A percentile compares a stretch with the other conserved stretches of the same genome.
Evolutionary conservation across 2,797 vertebrate species (phyloP).

Genomic region (Enteromius mattozi): DNA sequence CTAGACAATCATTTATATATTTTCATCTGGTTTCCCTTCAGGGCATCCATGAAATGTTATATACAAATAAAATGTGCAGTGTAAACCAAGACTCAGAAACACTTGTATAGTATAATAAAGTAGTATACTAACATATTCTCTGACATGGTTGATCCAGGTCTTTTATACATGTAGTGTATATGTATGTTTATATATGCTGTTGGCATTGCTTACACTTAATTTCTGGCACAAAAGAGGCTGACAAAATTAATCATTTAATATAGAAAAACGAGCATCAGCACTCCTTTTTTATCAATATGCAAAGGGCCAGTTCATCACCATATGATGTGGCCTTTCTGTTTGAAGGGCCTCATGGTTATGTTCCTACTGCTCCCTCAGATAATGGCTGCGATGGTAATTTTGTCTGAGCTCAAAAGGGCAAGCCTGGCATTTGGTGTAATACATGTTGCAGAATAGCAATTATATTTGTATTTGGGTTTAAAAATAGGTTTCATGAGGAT

Average conservation of each 20-base stretch:
- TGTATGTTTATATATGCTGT: not conserved
- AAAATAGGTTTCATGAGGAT: constrained; percentile 34
- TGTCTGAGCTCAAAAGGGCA: constrained; percentile 63
- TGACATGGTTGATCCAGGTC: not conserved
- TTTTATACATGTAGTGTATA: not conserved
- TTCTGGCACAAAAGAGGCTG: not conserved
- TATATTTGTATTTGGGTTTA: constrained; percentile 49
- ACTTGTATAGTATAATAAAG: not conserved
- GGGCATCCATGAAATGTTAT: not conserved
- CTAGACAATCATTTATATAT: not conserved
- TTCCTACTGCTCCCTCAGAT: constrained; percentile 30
- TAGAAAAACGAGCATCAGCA: constrained; percentile 24
- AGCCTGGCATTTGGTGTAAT: constrained; percentile 61
- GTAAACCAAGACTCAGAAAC: not conserved
- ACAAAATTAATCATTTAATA: not conserved
- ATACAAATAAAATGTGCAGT: not conserved
- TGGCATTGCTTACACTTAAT: not conserved
- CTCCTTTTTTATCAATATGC: constrained; percentile 24
- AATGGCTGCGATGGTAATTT: constrained; percentile 25
- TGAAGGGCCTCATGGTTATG: constrained; percentile 27
- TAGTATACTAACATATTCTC: not conserved
- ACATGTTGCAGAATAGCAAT: constrained; percentile 40
- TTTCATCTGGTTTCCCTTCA: not conserved
- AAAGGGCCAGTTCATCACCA: not conserved
- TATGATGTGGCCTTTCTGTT: constrained; percentile 21